Evolutionary conservation across 2,888 invertebrate species (phyloP).

Genomic region (Trichogramma dendrolimi): DNA sequence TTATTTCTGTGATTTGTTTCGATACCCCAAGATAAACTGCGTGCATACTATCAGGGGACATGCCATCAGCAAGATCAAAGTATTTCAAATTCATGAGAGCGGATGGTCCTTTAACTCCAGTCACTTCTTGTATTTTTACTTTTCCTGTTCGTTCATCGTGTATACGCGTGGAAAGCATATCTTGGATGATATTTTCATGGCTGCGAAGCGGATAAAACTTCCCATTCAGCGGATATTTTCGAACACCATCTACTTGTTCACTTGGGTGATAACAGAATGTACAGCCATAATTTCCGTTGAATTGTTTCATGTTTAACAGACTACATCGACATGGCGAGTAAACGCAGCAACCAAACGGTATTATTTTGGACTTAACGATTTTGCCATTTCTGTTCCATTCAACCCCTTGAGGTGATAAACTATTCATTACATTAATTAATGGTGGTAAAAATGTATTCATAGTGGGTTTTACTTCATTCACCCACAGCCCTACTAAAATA

Average conservation of each 20-base stretch:
- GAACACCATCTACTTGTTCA: constrained; percentile 2
- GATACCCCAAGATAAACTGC: constrained; percentile 23
- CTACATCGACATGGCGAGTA: constrained; percentile 19
- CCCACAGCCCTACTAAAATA: constrained; percentile 27
- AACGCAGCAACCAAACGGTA: constrained; percentile 20
- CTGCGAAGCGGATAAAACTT: constrained; percentile 12
- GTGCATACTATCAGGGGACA: constrained; percentile 31
- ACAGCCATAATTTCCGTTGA: constrained; percentile 22
- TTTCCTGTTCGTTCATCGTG: constrained; percentile 1
- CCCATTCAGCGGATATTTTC: constrained; percentile 15
- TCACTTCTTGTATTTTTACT: constrained; percentile 1
- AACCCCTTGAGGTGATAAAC: constrained; percentile 22
- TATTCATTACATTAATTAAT: constrained; percentile 27
- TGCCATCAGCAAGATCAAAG: constrained; percentile 27
- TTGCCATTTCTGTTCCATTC: constrained; percentile 16
- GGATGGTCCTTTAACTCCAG: constrained; percentile 20
- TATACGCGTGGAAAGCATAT: neutral
- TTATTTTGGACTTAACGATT: constrained; percentile 18
- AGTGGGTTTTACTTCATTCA: constrained; percentile 20
- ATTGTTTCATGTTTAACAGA: constrained; percentile 25
- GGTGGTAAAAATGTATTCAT: constrained; percentile 26
- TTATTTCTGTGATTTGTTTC: constrained; percentile 4
- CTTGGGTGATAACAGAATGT: constrained; percentile 24
- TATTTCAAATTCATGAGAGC: constrained; percentile 22
- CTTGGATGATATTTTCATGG: constrained; percentile 4